Evolutionary conservation across 2,797 vertebrate species (phyloP), one percentile per base, ranked within the genome.

Genomic region (Cygnus olor): DNA sequence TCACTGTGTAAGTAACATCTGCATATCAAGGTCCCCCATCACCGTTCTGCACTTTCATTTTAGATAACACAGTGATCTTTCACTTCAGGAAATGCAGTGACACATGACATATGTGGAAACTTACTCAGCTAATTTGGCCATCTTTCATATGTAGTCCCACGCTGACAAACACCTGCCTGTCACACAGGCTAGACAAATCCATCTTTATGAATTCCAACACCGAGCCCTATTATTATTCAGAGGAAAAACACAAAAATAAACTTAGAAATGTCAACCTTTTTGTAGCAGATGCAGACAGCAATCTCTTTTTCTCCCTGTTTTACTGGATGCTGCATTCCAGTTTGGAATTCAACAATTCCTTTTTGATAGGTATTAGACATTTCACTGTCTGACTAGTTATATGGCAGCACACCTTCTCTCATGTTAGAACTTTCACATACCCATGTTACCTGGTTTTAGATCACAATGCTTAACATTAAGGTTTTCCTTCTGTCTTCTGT

Each of bases 101-200:
- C 92, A 96, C 54, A 76, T 84, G 71, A 81, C 95, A 93, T 90
- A 91, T 84, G 95, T 73, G 91, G 64, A 93, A 94, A 93, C 36
- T 90, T 80, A 74, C 83, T 85, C 85, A 51, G 63, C 42, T 97
- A 93, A 96, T 93, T 92, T 93, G 90, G 71, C 78, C 85, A 94
- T 94, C 91, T 94, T 90, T 96, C 88, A 94, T 13, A 8, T 3
- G 5, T 4, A 74, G 84, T 60, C 85, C 86, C 47, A 80, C 0
- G 0, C 76, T 83, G 95, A 91, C 73, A 94, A 95, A 93, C 81
- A 92, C 53, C 77, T 95, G 90, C 88, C 93, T 93, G 88, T 94
- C 93, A 94, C 45, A 79, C 84, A 14, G 64, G 78, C 78, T 72
- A 71, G 57, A 85, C 27, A 94, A 90, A 95, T 89, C 32, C 54